Evolutionary conservation across 1,140 invertebrate genomes (phyloP).

Genomic region (Panagrolaimus sp.): DNA sequence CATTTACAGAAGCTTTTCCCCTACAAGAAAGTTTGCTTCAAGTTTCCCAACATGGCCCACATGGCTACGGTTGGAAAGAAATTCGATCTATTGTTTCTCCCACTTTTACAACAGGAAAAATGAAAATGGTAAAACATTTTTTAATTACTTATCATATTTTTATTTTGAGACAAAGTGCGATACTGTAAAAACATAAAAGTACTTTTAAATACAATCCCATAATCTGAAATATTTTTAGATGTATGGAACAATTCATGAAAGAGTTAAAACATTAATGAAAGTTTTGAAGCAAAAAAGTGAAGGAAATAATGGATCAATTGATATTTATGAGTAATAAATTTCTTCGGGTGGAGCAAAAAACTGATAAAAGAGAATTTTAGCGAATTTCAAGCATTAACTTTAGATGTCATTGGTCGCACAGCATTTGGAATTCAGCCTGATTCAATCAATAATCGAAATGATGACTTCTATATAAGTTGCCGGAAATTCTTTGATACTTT

Average conservation of each 20-base stretch:
- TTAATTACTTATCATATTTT: no score
- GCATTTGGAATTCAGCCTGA: constrained; percentile 16
- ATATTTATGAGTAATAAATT: constrained; percentile 1
- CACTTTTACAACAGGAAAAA: constrained; percentile 13
- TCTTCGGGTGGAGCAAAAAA: background rate
- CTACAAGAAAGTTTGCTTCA: constrained; percentile 4
- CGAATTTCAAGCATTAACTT: constrained; percentile 13
- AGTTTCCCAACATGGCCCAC: background rate
- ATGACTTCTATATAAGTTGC: constrained; percentile 12
- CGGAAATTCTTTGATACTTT: constrained; percentile 8
- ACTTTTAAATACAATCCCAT: no score
- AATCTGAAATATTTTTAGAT: constrained; percentile 12
- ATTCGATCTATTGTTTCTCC: constrained; percentile 10
- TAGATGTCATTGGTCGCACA: constrained; percentile 14
- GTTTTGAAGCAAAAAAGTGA: background rate
- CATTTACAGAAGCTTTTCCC: constrained; percentile 4
- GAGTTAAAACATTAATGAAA: background rate
- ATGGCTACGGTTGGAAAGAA: constrained; percentile 14
- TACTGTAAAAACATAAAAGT: no score
- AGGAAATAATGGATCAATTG: background rate
- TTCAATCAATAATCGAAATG: constrained; percentile 12
- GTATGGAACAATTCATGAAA: background rate
- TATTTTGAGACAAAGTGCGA: no score
- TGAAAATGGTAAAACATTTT: constrained; percentile 14
- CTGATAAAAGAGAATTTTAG: background rate